Evolutionary conservation across 2,888 invertebrate genomes (phyloP), one percentile per base, ranked within the genome.

Genomic region (Patella pellucida): DNA sequence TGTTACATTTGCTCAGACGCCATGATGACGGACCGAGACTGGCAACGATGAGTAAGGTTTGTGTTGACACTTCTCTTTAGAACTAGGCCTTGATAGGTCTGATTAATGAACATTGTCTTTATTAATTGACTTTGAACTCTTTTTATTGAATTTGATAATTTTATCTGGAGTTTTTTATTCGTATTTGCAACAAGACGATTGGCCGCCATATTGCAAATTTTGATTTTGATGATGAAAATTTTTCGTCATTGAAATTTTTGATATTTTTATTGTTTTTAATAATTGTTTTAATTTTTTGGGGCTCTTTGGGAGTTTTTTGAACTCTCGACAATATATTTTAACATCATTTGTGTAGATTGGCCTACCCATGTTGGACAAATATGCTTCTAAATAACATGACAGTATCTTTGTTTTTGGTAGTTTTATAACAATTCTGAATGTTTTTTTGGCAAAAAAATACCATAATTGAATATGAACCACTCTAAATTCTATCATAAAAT

Each of bases 11-110:
- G 78, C 76, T 76, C 74, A 72, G 83, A 80, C 79, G 81, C 85
- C 85, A 83, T 83, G 83, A 83, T 85, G 82, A 79, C 80, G 81
- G 77, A 75, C 78, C 77, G 75, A 77, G 78, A 78, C 75, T 79
- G 82, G 78, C 79, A 80, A 83, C 81, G 79, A 85, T 85, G 85
- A 86, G 82, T 82, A 83, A 85, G 85, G 85, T 85, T 77, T 77
- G 82, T 76, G 68, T 62, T 71, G 54, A 54, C 54, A 78, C 79
- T 79, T 79, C 12, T 9, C n/a, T 72, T 41, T 41, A 52, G 12
- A 41, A 16, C 41, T 56, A 16, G n/a, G 16, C 56, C 19, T 72
- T 16, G n/a, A 54, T 72, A 16, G 31, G 31, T 56, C 50, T 62
- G 14, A 51, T 41, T 51, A 52, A 41, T 71, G 69, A 23, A 27